Conservation (phyloP, 2,113 vertebrate genomes). For the Apistogramma diplotaenia region DNA sequence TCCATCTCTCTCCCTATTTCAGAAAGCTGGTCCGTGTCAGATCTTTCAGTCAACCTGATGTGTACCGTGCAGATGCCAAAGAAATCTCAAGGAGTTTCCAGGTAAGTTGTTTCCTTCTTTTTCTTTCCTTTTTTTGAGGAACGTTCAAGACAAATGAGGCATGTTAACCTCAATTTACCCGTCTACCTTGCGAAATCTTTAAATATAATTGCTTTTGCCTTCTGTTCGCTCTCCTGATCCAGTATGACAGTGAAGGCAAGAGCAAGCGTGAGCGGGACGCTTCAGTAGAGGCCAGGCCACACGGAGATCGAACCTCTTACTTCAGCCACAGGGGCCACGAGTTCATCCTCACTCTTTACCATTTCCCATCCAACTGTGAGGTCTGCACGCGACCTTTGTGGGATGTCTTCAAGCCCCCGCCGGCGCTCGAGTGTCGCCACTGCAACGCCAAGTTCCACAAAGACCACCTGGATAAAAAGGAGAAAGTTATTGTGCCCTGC, state of each 20-base stretch:
- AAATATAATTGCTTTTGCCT: background rate
- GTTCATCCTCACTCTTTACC: constrained; percentile 93
- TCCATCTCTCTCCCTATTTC: background rate
- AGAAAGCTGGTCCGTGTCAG: constrained; percentile 97
- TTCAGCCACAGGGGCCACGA: constrained; percentile 96
- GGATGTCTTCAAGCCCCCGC: constrained; percentile 94
- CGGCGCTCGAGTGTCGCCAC: constrained; percentile 92
- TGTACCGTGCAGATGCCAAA: constrained; percentile 91
- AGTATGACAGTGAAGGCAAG: constrained; percentile 96
- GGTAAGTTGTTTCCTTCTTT: constrained; percentile 67
- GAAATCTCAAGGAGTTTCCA: constrained; percentile 98
- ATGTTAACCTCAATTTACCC: background rate
- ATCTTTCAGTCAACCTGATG: constrained; percentile 94
- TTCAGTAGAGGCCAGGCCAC: constrained; percentile 73
- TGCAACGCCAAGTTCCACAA: constrained; percentile 96
- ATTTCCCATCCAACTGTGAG: constrained; percentile 95
- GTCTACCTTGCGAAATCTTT: background rate
- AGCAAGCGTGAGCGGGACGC: constrained; percentile 89
- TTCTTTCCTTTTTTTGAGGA: background rate
- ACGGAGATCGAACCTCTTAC: constrained; percentile 85
- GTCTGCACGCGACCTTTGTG: constrained; percentile 90
- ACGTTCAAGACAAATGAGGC: background rate
- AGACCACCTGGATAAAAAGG: constrained; percentile 93
- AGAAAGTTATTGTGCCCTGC: constrained; percentile 92
- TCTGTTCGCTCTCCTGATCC: constrained; percentile 77